These are phyloP conservation scores for Bucorvus abyssinicus DNA, from an alignment of 2,797 vertebrate species.

Conservation along the genomic window DNA sequence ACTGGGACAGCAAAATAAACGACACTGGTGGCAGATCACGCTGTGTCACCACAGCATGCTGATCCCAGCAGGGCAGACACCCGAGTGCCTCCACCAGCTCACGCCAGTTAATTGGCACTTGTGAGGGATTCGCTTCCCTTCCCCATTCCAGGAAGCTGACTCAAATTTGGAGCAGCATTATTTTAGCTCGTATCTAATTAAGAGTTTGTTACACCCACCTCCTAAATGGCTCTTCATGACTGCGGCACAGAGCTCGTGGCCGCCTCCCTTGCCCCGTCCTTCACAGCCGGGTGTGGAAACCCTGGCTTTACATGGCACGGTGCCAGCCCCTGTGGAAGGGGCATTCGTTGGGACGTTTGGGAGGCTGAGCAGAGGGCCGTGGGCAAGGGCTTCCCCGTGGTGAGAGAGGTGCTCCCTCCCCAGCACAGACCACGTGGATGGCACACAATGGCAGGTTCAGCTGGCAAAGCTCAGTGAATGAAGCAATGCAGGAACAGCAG, in stretches of 20 bases:
- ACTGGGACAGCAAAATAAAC: rapidly evolving
- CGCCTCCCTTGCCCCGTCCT: background rate
- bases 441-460: rapidly evolving
- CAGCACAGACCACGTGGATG: background rate
- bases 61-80: background rate
- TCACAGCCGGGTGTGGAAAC: background rate
- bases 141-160: constrained; percentile 28
- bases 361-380: rapidly evolving
- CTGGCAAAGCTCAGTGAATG: background rate
- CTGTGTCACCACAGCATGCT: background rate
- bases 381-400: rapidly evolving
- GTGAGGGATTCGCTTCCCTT: background rate
- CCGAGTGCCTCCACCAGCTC: background rate
- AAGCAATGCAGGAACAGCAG: background rate
- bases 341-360: background rate
- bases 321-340: background rate
- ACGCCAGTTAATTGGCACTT: background rate
- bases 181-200: constrained; percentile 24
- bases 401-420: rapidly evolving
- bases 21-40: rapidly evolving
- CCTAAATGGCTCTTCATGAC: background rate
- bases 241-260: background rate
- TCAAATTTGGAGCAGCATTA: background rate
- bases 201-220: constrained; percentile 13
- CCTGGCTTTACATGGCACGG: rapidly evolving